Percentiles rank a stretch among this genome's conserved stretches.
Evolutionary conservation across 2,888 invertebrate genomes (phyloP).

Genomic region (Acleris holmiana): DNA sequence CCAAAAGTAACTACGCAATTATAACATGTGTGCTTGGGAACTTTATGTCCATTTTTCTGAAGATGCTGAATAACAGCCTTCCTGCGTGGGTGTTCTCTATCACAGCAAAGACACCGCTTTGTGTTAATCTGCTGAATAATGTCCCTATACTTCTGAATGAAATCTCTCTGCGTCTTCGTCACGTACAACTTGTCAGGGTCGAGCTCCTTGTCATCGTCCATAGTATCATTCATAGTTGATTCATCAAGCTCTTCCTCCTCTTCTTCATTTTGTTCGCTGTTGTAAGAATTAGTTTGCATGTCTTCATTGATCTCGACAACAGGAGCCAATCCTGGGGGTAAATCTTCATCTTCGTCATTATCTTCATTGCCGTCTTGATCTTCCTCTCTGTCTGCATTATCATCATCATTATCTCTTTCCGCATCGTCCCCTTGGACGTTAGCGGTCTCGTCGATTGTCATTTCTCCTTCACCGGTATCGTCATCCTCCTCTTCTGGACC

Average conservation of each 20-base stretch:
- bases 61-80: conserved; percentile 82
- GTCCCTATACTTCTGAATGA: conserved; percentile 73
- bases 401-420: conserved; percentile 49
- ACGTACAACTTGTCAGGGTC: conserved; percentile 72
- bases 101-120: conserved; percentile 77
- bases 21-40: conserved; percentile 86
- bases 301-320: conserved; percentile 80
- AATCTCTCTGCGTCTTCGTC: conserved; percentile 76
- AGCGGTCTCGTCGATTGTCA: conserved; percentile 28
- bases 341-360: conserved; percentile 70
- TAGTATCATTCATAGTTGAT: conserved; percentile 59
- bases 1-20: conserved; percentile 85
- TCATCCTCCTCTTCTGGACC: conserved; percentile 50
- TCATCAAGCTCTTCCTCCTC: conserved; percentile 63
- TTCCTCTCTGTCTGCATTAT: conserved; percentile 48
- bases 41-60: conserved; percentile 82
- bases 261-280: conserved; percentile 67
- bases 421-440: conserved; percentile 40
- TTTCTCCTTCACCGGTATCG: conserved; percentile 44
- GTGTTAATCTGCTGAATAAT: conserved; percentile 80
- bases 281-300: conserved; percentile 63
- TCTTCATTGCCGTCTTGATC: conserved; percentile 57
- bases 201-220: conserved; percentile 58
- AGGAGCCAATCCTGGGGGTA: conserved; percentile 64
- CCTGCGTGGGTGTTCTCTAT: conserved; percentile 75